These are phyloP conservation scores for Calliopum simillimum DNA, from an alignment of 2,888 invertebrate species.

Conservation along the genomic window DNA sequence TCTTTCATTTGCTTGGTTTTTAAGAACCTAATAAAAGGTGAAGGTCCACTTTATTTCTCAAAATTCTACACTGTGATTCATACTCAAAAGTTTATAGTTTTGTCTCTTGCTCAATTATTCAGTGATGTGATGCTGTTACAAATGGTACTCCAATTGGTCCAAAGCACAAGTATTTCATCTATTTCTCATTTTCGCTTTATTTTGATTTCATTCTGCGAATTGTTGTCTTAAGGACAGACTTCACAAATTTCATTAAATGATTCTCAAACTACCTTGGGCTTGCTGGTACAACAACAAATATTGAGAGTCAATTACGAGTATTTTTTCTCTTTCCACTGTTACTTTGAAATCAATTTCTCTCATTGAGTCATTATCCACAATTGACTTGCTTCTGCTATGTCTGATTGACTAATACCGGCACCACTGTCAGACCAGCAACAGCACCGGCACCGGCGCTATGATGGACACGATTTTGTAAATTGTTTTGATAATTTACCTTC, in stretches of 20 bases:
- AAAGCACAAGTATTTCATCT: neutral
- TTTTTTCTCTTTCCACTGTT: neutral
- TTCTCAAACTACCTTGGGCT: neutral
- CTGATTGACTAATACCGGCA: neutral
- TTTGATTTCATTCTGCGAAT: neutral
- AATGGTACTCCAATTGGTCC: constrained; percentile 14
- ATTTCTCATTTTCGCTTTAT: neutral
- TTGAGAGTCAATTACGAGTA: no score
- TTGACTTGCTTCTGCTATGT: neutral
- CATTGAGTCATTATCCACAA: constrained; percentile 16
- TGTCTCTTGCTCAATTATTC: neutral
- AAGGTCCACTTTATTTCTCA: no score
- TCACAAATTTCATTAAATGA: neutral
- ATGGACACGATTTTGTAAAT: constrained; percentile 25
- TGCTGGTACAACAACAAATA: neutral
- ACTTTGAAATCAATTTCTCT: neutral
- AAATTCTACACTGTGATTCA: no score
- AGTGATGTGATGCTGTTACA: neutral
- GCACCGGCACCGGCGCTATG: constrained; percentile 20
- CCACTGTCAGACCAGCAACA: constrained; percentile 1
- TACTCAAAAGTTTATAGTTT: no score
- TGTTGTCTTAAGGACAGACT: neutral
- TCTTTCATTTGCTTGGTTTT: no score
- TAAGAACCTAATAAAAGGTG: no score
- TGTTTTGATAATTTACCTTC: constrained; percentile 22